These are phyloP conservation scores for Polydrusus pterygomalis DNA, from an alignment of 2,888 invertebrate genomes.

Conservation along the genomic window DNA sequence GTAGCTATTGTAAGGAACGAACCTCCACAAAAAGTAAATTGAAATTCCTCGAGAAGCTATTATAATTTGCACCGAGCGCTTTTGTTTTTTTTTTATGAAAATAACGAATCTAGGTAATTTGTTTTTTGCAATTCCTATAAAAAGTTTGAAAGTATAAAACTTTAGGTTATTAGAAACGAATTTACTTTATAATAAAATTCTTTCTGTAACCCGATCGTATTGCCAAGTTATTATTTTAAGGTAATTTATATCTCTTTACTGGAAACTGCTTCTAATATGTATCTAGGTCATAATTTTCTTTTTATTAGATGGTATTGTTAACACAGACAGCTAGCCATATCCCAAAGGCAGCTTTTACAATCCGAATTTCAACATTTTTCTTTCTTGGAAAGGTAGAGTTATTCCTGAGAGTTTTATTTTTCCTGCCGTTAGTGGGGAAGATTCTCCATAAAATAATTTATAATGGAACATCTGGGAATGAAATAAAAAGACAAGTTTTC, in stretches of 20 bases:
- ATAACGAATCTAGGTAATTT: too few relatives aligned
- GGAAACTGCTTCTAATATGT: too few relatives aligned
- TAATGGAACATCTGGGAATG: not conserved
- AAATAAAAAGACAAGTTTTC: slow-evolving; percentile 3
- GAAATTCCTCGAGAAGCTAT: slow-evolving; percentile 37
- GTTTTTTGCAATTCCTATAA: too few relatives aligned
- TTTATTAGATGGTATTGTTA: slow-evolving; percentile 12
- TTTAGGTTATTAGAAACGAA: too few relatives aligned
- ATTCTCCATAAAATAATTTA: slow-evolving; percentile 22
- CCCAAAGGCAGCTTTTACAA: slow-evolving; percentile 10
- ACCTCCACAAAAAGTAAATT: slow-evolving; percentile 38
- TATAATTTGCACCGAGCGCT: slow-evolving; percentile 32
- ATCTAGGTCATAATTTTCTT: not conserved
- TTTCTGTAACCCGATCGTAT: too few relatives aligned
- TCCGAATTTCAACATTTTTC: slow-evolving; percentile 17
- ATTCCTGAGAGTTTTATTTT: slow-evolving; percentile 25
- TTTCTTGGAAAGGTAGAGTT: slow-evolving; percentile 14
- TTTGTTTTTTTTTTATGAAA: too few relatives aligned
- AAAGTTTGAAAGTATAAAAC: too few relatives aligned
- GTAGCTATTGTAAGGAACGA: not conserved
- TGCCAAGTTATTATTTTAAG: too few relatives aligned
- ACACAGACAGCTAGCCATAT: not conserved
- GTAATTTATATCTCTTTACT: too few relatives aligned
- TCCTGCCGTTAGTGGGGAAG: not conserved
- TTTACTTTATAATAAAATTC: too few relatives aligned